A percentile compares a stretch with the other conserved stretches of the same genome.
Conservation (phyloP, 2,888 invertebrate genomes). For the Pycnomerus fuliginosus region DNA sequence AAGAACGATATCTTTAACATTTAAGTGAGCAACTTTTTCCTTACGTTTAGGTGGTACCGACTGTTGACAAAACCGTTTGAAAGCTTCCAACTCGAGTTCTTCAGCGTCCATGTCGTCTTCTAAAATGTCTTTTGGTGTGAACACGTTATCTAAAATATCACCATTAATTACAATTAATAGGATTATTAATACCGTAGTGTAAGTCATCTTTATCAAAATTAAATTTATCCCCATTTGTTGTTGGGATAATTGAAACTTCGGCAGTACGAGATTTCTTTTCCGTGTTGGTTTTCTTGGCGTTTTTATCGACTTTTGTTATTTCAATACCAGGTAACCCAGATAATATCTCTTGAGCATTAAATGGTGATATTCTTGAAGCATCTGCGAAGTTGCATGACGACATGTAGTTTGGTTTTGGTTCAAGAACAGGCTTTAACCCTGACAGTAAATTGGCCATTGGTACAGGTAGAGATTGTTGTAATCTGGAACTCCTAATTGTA, state of each 20-base stretch:
- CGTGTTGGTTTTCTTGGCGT: slow-evolving; percentile 33
- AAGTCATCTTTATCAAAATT: slow-evolving; percentile 48
- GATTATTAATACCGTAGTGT: slow-evolving; percentile 45
- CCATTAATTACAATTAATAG: slow-evolving; percentile 8
- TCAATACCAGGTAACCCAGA: slow-evolving; percentile 52
- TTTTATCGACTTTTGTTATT: slow-evolving; percentile 51
- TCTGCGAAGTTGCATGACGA: slow-evolving; percentile 23
- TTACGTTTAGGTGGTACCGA: slow-evolving; percentile 76
- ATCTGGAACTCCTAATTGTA: slow-evolving; percentile 75
- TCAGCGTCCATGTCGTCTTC: slow-evolving; percentile 78
- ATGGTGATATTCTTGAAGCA: slow-evolving; percentile 32
- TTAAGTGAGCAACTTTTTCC: slow-evolving; percentile 72
- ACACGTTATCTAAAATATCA: slow-evolving; percentile 62
- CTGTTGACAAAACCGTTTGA: slow-evolving; percentile 84
- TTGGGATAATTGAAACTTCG: slow-evolving; percentile 51
- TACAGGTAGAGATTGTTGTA: slow-evolving; percentile 47
- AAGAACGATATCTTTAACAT: slow-evolving; percentile 74
- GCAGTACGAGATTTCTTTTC: slow-evolving; percentile 45
- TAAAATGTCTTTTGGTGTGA: slow-evolving; percentile 77
- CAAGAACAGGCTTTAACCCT: slow-evolving; percentile 41
- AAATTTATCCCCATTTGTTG: slow-evolving; percentile 42
- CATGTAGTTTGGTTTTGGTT: slow-evolving; percentile 31
- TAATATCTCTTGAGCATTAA: slow-evolving; percentile 50
- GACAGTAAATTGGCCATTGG: slow-evolving; percentile 37
- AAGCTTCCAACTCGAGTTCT: slow-evolving; percentile 80